Base-by-base conservation (phyloP, 2,797 vertebrate genomes). In the Poecilia picta region DNA sequence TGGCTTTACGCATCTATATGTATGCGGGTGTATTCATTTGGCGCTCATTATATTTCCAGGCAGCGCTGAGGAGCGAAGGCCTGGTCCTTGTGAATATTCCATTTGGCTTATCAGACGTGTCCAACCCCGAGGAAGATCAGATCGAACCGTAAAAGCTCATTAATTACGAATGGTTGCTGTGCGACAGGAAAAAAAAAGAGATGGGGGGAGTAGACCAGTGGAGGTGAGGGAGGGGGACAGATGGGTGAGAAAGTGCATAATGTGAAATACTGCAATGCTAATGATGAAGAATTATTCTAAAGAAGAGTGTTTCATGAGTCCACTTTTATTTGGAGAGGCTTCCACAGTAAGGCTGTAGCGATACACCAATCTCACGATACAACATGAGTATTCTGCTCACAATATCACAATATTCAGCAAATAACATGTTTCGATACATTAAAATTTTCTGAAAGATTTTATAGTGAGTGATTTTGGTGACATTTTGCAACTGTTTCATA, bases 11-110 rank as follows among this genome's bases (percentile, higher is more conserved):
- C 57, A 28, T 66, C 28, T 74, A 36, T 79, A 64, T 43, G 49
- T 53, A 49, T 81, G 84, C 75, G 45, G 8, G 45, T 55, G 80
- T 82, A n/a, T 88, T 87, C 82, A 77, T 89, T 90, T 87, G 81
- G 85, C 89, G 90, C 91, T 94, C 93, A 95, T 95, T 95, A 62
- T 94, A 93, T 94, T 94, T 94, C 91, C 88, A 94, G 86, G 89
- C 92, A 87, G 86, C 74, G 76, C 83, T 76, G 85, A 85, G 87
- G 73, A 86, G 87, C 85, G 77, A 85, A 83, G 85, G 82, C 78
- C 87, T 88, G 79, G 89, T 75, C 79, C 85, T 86, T 89, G 88
- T 89, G 92, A 92, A 85, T 92, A 91, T 92, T 94, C 89, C 92
- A 91, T 94, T 94, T 76, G 66, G 90, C 91, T 95, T 94, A 95